Conservation (phyloP, 1,140 invertebrate genomes). For the Portunus trituberculatus region DNA sequence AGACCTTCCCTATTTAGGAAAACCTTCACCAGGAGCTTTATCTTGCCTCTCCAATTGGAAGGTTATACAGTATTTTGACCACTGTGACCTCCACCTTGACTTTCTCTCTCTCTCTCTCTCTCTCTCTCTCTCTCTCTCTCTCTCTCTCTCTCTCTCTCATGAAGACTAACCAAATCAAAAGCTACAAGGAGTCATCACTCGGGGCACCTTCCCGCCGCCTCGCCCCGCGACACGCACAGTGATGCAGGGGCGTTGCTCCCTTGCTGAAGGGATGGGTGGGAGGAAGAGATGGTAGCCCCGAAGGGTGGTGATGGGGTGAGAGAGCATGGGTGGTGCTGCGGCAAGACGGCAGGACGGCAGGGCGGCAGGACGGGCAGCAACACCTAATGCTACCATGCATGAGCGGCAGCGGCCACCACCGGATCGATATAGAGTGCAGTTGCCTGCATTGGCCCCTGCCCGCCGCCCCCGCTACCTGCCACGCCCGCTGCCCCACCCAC, state of each 20-base stretch:
- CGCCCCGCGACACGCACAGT: too few relatives aligned
- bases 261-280: neutral
- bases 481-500: conserved; percentile 8
- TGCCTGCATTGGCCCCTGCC: conserved; percentile 14
- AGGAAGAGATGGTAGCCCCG: neutral
- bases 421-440: conserved; percentile 18
- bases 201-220: too few relatives aligned
- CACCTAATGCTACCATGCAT: neutral
- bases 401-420: neutral
- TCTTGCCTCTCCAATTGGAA: neutral
- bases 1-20: neutral
- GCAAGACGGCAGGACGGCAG: neutral
- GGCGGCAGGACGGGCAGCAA: neutral
- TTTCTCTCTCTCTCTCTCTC: neutral
- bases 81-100: neutral
- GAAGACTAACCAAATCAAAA: too few relatives aligned
- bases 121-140: neutral
- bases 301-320: neutral
- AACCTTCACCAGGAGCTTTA: neutral
- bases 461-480: neutral
- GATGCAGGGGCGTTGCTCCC: too few relatives aligned
- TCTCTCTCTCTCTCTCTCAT: neutral
- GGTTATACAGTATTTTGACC: neutral
- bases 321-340: neutral
- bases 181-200: too few relatives aligned